Base-by-base conservation (phyloP, 2,888 invertebrate genomes). In the Cryptophagus acutangulus region DNA sequence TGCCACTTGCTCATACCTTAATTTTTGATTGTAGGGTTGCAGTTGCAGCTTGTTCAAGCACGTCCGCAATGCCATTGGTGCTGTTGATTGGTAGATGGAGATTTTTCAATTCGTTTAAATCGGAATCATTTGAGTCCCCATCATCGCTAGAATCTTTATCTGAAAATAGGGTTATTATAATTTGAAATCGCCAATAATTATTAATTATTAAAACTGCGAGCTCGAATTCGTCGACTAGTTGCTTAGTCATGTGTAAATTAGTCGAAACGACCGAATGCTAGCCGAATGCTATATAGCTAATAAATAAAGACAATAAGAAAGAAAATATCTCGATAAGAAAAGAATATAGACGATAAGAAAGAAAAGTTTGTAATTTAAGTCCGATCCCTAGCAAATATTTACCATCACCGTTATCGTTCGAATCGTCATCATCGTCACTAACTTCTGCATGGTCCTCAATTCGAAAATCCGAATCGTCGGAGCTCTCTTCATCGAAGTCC, bases 381-480 rank as follows among this genome's bases (percentile, higher is more conserved):
- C n/a, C n/a, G n/a, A n/a, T n/a, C 12, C 30, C 17, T 18, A 8
- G 12, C 45, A 40, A 48, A 55, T 54, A 51, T 38, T 76, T 76
- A 38, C 73, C 77, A 51, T 76, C 77, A 56, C 79, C 82, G 52
- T 82, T 79, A 33, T 81, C 80, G 55, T 84, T 82, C 45, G 81
- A 76, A 65, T 84, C 83, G 62, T 84, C 82, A 67, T 85, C 84
- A 62, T 85, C 82, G 64, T 84, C 87, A 47, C 85, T 86, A 55
- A 85, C 82, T 51, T 82, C 82, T 40, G 79, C 78, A 60, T 87
- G 87, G 65, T 88, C 88, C 65, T 89, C 89, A 43, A 90, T 89
- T 38, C 92, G 80, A 70, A 93, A 94, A 71, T 94, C 94, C 44
- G 92, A 93, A 69, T 94, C 94, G 65, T 94, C 92, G 0, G 91